Base-by-base conservation (phyloP, 2,797 vertebrate genomes). In the Potorous gilbertii region DNA sequence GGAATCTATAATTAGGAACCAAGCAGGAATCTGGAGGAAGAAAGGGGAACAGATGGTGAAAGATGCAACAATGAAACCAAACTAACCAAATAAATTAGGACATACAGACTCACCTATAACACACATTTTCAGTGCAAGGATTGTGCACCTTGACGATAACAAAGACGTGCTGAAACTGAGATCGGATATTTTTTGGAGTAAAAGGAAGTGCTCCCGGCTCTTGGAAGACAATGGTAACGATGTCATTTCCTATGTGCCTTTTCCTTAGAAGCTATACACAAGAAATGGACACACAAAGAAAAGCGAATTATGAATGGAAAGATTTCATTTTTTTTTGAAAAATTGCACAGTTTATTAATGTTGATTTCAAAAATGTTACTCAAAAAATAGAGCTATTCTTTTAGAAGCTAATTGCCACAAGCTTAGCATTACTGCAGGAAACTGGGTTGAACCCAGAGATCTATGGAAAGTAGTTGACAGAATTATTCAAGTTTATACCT, bases 171-270 rank as follows among this genome's bases (percentile, higher is more conserved):
- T 99, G 99, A 96, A 99, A 99, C 98, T 99, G 99, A 55, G 99
- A 99, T 97, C 99, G 99, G 98, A 99, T 99, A 99, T 99, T 99
- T 99, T 99, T 99, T 55, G 99, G 99, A 95, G 99, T 99, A 97
- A 99, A 99, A 97, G 99, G 99, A 98, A 99, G 99, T 89, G 99
- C 99, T 96, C 99, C 99, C 0, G 99, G 99, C 98, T 99, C 99
- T 99, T 99, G 99, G 98, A 99, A 99, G 97, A 99, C 99, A 98
- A 99, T 99, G 98, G 99, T 99, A 98, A 99, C 99, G 93, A 99
- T 99, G 97, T 99, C 99, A 96, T 99, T 99, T 98, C 99, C 99
- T 90, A 99, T 99, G 98, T 99, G 99, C 97, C 99, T 99, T 98
- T 99, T 99, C 98, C 99, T 99, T 98, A 99, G 99, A 96, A 99